Evolutionary conservation across 1,140 invertebrate species (phyloP).

Genomic region (Dufourea novaeangliae): DNA sequence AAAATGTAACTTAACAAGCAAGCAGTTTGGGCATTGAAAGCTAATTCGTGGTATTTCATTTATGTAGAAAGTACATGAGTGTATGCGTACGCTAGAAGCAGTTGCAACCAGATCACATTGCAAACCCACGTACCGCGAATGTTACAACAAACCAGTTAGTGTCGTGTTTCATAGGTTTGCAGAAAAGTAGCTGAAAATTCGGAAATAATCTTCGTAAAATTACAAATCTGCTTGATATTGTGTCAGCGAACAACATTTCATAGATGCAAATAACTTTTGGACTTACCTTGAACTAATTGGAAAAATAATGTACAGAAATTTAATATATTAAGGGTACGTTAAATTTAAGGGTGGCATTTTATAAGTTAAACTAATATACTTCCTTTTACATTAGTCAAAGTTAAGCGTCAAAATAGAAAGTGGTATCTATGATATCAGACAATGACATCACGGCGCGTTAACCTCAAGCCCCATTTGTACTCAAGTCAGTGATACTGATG

Average conservation of each 20-base stretch:
- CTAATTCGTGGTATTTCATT: constrained; percentile 10
- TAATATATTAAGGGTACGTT: too few species aligned
- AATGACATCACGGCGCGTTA: constrained; percentile 45
- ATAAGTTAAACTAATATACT: too few species aligned
- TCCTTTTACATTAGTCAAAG: neutral
- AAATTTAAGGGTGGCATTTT: too few species aligned
- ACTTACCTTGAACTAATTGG: too few species aligned
- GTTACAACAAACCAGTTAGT: constrained; percentile 26
- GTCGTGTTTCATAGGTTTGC: constrained; percentile 8
- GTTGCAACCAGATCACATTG: constrained; percentile 22
- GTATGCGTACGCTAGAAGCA: constrained; percentile 2
- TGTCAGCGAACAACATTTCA: neutral
- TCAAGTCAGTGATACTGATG: constrained; percentile 30
- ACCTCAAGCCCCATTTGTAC: constrained; percentile 44
- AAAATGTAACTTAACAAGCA: neutral
- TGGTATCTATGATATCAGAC: constrained; percentile 25
- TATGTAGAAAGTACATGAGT: neutral
- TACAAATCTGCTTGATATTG: neutral
- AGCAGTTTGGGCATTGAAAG: neutral
- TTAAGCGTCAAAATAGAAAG: constrained; percentile 3
- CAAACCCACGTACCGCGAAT: constrained; percentile 21
- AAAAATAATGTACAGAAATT: neutral
- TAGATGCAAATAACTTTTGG: too few species aligned
- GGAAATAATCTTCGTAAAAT: neutral
- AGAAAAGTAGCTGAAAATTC: constrained; percentile 10